Percentiles rank a stretch among this genome's conserved stretches.
phyloP scores from a whole-genome alignment of 2,113 vertebrate genomes.

The Oncorhynchus tshawytscha region DNA sequence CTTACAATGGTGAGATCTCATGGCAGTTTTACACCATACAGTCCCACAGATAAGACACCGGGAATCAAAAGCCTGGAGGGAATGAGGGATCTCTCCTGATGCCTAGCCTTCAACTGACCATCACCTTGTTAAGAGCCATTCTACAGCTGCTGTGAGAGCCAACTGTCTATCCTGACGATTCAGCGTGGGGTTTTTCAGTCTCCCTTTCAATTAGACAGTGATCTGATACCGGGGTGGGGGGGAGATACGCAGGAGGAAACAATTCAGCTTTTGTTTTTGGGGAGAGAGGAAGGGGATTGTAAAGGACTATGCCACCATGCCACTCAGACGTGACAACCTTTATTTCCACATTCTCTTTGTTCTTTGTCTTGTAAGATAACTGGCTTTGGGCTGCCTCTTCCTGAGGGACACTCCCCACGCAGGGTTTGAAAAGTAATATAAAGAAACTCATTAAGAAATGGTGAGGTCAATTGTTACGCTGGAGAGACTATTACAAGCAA shows the following conservation, averaged over 20 bases:
- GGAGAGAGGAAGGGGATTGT: slow-evolving; percentile 12
- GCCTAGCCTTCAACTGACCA: slow-evolving; percentile 1
- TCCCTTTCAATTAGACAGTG: slow-evolving; percentile 50
- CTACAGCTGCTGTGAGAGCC: slow-evolving; percentile 17
- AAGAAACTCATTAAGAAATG: slow-evolving; percentile 56
- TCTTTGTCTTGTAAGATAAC: slow-evolving; percentile 53
- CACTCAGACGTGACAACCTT: slow-evolving; percentile 45
- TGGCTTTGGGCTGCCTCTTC: slow-evolving; percentile 43
- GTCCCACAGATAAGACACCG: not conserved
- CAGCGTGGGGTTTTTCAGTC: slow-evolving; percentile 30
- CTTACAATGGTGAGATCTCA: not conserved
- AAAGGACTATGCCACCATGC: slow-evolving; percentile 30
- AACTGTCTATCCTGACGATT: slow-evolving; percentile 20
- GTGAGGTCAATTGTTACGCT: slow-evolving; percentile 55
- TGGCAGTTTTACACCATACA: not conserved
- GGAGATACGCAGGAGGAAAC: slow-evolving; percentile 35
- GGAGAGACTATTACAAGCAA: slow-evolving; percentile 42
- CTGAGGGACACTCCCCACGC: slow-evolving; percentile 18
- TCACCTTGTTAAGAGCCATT: slow-evolving; percentile 9
- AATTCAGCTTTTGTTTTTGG: slow-evolving; percentile 24
- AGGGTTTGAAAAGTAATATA: slow-evolving; percentile 42
- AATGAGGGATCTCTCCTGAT: not conserved
- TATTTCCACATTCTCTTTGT: slow-evolving; percentile 36
- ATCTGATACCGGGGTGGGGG: slow-evolving; percentile 29
- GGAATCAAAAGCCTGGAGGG: not conserved